These are phyloP conservation scores for Glaucomys volans DNA, from an alignment of 2,113 vertebrate species.

Conservation along the genomic window DNA sequence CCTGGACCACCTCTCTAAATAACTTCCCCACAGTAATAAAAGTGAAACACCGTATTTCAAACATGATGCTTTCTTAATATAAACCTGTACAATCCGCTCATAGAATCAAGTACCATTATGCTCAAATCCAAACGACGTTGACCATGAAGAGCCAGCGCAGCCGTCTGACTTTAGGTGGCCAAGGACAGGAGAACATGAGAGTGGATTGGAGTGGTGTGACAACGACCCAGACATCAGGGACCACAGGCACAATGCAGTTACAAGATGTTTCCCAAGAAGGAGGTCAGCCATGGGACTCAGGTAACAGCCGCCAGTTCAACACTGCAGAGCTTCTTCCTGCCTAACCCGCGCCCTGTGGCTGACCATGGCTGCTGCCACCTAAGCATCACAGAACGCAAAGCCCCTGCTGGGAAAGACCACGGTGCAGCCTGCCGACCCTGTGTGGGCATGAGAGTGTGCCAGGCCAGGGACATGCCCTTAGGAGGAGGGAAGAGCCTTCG, in stretches of 20 bases:
- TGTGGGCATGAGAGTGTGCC: not conserved
- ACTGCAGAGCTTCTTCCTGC: not conserved
- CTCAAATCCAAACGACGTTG: not conserved
- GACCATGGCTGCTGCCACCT: not conserved
- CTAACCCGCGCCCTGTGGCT: not conserved
- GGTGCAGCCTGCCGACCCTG: not conserved
- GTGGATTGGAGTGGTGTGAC: not conserved
- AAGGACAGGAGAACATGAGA: not conserved
- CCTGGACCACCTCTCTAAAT: not conserved
- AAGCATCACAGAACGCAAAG: not conserved
- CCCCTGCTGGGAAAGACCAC: not conserved
- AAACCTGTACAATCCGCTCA: not conserved
- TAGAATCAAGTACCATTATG: not conserved
- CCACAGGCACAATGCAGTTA: no score
- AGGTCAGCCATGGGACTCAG: not conserved
- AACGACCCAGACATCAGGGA: no score
- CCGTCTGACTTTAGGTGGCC: not conserved
- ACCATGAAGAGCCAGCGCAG: rapidly evolving
- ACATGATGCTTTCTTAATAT: not conserved
- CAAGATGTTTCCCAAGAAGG: no score
- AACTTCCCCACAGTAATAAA: not conserved
- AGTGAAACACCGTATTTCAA: not conserved
- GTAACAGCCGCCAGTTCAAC: no score
- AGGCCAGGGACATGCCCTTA: no score
- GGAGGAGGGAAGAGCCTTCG: not conserved